Evolutionary conservation across 2,797 vertebrate genomes (phyloP), one percentile per base, ranked within the genome.

Genomic region (Rhabdomys pumilio): DNA sequence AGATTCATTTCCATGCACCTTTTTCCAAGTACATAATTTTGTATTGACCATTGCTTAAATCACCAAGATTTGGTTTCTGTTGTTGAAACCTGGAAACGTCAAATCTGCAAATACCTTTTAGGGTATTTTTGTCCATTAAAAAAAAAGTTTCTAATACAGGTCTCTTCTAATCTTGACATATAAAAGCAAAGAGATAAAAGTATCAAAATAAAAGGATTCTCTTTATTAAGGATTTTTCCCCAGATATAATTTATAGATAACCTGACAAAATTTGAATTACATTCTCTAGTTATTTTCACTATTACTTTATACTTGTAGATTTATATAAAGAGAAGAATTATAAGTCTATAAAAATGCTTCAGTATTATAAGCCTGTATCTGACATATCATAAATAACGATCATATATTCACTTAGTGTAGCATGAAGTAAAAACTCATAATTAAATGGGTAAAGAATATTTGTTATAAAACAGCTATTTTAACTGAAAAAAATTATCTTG

Each of bases 251-350:
- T 94, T 88, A 2, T 69, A 92, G 26, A 0, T 6, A 65, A 89
- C 41, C 7, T 83, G 34, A 93, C 22, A 88, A 96, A 63, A 47
- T 95, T 80, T 41, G 84, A 88, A 69, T 91, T 93, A 88, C 26
- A 91, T 67, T 81, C 50, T 73, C 61, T 76, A 90, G 53, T 20
- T 91, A 63, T 75, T 82, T 94, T 13, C 34, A 77, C 10, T 75
- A 4, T 47, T 34, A 59, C 26, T 41, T 72, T 75, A 0, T 59
- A 57, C 79, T 57, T 85, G 19, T 90, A 57, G 24, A 53, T 4
- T 19, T 88, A 24, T 79, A 14, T 59, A 90, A 84, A 73, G 79
- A 13, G 65, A 75, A 95, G 8, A 79, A 31, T 11, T 44, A 76
- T 67, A 82, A 53, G 67, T 38, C 50, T 55, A 8, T 69, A 75